Evolutionary conservation across 2,113 vertebrate species (phyloP), one percentile per base, ranked within the genome.

Genomic region (Pitta sordida): DNA sequence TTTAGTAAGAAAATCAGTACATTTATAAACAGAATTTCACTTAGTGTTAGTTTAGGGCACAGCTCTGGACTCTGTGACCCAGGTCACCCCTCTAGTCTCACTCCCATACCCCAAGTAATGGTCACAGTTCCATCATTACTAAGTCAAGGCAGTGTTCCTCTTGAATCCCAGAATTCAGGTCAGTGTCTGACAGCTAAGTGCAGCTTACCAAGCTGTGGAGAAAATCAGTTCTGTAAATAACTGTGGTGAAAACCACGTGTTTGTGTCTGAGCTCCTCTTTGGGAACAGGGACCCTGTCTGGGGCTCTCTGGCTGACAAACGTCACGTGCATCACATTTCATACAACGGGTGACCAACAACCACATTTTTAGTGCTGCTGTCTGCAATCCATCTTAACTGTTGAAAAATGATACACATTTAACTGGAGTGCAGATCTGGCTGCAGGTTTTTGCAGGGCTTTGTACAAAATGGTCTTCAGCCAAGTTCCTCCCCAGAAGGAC

Each of bases 401-500:
- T 94, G 93, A 94, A 96, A 96, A 96, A 81, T 44, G 24, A 90
- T 74, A 53, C 91, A 85, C 24, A 64, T 85, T 51, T 48, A 69
- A 79, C 51, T 77, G 16, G 83, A 91, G 74, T 7, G 22, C 55
- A 90, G 82, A 81, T 55, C 82, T 90, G 84, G 82, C 93, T 65
- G 46, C 60, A 90, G 55, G 55, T 59, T 93, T 89, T 62, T 80
- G 58, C 81, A 90, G 13, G 13, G 67, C 74, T 94, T 91, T 90
- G 27, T 81, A 83, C 60, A 90, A 90, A 83, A 3, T 76, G 41
- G 9, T 70, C 59, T 67, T 59, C 4, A 44, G 95, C 93, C 93
- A 95, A 91, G 34, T 90, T 96, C 68, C 55, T 90, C 94, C 70
- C 41, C 79, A 95, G 67, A 86, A 94, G 63, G 90, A 91, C 90